Percentiles rank a stretch among this genome's conserved stretches.
Evolutionary conservation across 2,888 invertebrate species (phyloP).

Genomic region (Agrilus cyanescens): DNA sequence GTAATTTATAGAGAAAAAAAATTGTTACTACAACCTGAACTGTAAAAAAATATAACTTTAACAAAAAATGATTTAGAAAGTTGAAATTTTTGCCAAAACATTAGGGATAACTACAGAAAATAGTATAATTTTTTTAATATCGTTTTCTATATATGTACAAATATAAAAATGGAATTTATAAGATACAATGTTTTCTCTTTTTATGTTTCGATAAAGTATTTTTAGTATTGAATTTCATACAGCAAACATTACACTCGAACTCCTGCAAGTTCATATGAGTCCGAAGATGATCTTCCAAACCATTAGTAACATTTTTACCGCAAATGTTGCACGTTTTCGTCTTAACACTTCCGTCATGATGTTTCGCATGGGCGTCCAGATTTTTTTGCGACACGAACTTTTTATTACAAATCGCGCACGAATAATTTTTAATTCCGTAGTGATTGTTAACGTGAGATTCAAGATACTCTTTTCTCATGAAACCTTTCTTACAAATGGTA

Average conservation of each 20-base stretch:
- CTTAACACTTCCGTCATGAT: constrained; percentile 29
- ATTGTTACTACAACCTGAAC: too few species aligned
- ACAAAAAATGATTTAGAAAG: too few species aligned
- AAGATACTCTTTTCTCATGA: constrained; percentile 32
- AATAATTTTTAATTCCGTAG: constrained; percentile 29
- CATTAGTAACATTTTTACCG: constrained; percentile 27
- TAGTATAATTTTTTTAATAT: background rate
- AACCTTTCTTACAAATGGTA: constrained; percentile 29
- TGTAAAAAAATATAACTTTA: too few species aligned
- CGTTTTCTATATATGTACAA: too few species aligned
- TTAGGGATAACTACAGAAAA: too few species aligned
- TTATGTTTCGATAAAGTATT: constrained; percentile 30
- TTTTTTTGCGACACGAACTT: constrained; percentile 32
- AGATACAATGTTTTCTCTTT: constrained; percentile 27
- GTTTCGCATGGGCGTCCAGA: constrained; percentile 30
- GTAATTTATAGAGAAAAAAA: too few species aligned
- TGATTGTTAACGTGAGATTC: constrained; percentile 32
- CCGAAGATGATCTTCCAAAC: constrained; percentile 31
- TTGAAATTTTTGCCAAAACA: too few species aligned
- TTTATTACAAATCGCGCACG: constrained; percentile 27
- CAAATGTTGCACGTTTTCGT: constrained; percentile 30
- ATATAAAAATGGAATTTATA: constrained; percentile 14
- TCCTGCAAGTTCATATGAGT: constrained; percentile 31
- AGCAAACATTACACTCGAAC: constrained; percentile 29
- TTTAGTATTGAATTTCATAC: constrained; percentile 30